These are phyloP conservation scores for Drosophila leonis DNA, from an alignment of 2,888 invertebrate species.

Conservation along the genomic window DNA sequence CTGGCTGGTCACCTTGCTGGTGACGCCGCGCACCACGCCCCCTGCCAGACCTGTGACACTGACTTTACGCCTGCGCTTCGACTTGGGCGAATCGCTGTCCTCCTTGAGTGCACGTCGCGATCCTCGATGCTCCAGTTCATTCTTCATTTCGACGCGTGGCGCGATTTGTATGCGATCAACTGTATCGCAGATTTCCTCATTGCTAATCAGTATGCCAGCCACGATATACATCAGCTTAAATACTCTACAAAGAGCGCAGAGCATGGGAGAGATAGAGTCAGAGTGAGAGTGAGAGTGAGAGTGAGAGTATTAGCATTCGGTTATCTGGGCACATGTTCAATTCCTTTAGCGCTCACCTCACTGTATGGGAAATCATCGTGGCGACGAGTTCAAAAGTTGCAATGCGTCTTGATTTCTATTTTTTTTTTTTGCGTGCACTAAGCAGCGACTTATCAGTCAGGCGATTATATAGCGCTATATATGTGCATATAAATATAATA, in stretches of 20 bases:
- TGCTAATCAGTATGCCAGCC: slow-evolving; percentile 83
- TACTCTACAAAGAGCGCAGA: slow-evolving; percentile 64
- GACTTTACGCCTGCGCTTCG: slow-evolving; percentile 50
- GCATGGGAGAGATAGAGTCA: neutral
- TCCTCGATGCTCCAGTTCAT: slow-evolving; percentile 29
- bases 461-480: slow-evolving; percentile 22
- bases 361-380: slow-evolving; percentile 80
- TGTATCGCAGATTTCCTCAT: slow-evolving; percentile 83
- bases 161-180: slow-evolving; percentile 83
- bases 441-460: slow-evolving; percentile 49
- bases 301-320: slow-evolving; percentile 11
- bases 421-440: slow-evolving; percentile 32
- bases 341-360: slow-evolving; percentile 62
- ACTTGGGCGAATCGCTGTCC: slow-evolving; percentile 23
- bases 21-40: slow-evolving; percentile 61
- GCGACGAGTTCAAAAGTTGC: slow-evolving; percentile 47
- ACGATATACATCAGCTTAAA: slow-evolving; percentile 84
- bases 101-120: neutral
- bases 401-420: slow-evolving; percentile 25
- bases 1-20: slow-evolving; percentile 52
- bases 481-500: slow-evolving; percentile 1
- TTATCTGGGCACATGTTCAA: slow-evolving; percentile 11
- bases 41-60: slow-evolving; percentile 64
- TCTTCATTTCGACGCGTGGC: slow-evolving; percentile 79
- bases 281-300: neutral